phyloP scores from a whole-genome alignment of 2,888 invertebrate species.

The Zaprionus obscuricornis region DNA sequence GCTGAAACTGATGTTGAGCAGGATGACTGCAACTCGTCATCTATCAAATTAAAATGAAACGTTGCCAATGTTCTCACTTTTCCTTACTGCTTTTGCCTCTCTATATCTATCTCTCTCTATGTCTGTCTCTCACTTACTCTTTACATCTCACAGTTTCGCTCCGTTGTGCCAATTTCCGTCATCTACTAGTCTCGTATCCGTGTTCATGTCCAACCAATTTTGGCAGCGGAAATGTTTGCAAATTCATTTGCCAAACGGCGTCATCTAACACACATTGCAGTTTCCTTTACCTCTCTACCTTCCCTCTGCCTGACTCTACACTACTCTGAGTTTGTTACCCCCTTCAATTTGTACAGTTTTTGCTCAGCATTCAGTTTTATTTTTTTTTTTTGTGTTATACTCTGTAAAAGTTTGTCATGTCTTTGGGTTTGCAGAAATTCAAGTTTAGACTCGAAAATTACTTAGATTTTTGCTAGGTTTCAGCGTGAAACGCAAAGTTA shows the following conservation, averaged over 20 bases:
- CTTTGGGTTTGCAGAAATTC: no score
- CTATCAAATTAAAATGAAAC: conserved; percentile 69
- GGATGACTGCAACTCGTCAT: conserved; percentile 39
- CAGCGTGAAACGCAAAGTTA: not conserved
- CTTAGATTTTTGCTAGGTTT: no score
- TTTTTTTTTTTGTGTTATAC: conserved; percentile 33
- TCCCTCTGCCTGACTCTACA: no score
- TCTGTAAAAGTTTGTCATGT: no score
- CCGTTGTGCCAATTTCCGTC: conserved; percentile 53
- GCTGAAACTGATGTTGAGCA: no score
- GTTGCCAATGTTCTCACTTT: conserved; percentile 3
- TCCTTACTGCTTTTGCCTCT: not conserved
- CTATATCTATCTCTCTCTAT: no score
- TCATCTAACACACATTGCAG: conserved; percentile 61
- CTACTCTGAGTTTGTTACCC: no score
- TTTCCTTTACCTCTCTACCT: not conserved
- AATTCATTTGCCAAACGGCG: conserved; percentile 76
- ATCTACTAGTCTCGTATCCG: conserved; percentile 41
- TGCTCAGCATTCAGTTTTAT: conserved; percentile 27
- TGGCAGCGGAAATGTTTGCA: conserved; percentile 70
- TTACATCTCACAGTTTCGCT: conserved; percentile 1
- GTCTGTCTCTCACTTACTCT: not conserved
- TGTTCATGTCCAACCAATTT: conserved; percentile 57
- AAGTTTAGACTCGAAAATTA: no score
- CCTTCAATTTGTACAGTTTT: conserved; percentile 6